Percentiles rank a stretch among this genome's conserved stretches.
Evolutionary conservation across 1,140 invertebrate genomes (phyloP).

Genomic region (Xylocopa sonorina): DNA sequence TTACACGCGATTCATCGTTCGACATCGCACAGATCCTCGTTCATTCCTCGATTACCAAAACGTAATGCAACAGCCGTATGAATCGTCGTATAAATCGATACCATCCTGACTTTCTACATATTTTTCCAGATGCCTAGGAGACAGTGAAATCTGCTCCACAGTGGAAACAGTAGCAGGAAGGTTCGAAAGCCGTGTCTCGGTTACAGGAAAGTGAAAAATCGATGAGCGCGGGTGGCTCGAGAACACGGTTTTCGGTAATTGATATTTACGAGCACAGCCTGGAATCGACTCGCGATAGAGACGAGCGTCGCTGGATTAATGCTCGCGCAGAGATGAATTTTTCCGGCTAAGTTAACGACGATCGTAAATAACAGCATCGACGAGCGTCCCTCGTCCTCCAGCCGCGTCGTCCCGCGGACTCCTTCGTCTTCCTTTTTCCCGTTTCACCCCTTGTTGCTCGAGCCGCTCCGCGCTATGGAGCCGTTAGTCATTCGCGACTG

Average conservation of each 20-base stretch:
- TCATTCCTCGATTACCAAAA: too few species aligned
- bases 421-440: slow-evolving; percentile 10
- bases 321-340: slow-evolving; percentile 12
- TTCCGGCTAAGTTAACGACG: slow-evolving; percentile 61
- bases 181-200: neutral
- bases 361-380: slow-evolving; percentile 70
- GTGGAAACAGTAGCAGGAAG: neutral
- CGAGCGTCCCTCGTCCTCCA: slow-evolving; percentile 45
- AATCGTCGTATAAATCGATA: neutral
- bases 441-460: slow-evolving; percentile 30
- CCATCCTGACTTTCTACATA: neutral
- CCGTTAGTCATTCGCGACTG: slow-evolving; percentile 57
- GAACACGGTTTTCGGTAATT: slow-evolving; percentile 57
- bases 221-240: slow-evolving; percentile 23
- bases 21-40: too few species aligned
- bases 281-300: slow-evolving; percentile 30
- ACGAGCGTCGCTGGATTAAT: slow-evolving; percentile 54
- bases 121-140: neutral
- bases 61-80: neutral
- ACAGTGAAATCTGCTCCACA: slow-evolving; percentile 15
- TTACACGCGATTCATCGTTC: too few species aligned
- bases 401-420: slow-evolving; percentile 33
- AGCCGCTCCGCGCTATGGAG: slow-evolving; percentile 26
- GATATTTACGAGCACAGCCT: slow-evolving; percentile 61
- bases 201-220: slow-evolving; percentile 44